Base-by-base conservation (phyloP, 1,140 invertebrate species). In the Drosophila oshimai region DNA sequence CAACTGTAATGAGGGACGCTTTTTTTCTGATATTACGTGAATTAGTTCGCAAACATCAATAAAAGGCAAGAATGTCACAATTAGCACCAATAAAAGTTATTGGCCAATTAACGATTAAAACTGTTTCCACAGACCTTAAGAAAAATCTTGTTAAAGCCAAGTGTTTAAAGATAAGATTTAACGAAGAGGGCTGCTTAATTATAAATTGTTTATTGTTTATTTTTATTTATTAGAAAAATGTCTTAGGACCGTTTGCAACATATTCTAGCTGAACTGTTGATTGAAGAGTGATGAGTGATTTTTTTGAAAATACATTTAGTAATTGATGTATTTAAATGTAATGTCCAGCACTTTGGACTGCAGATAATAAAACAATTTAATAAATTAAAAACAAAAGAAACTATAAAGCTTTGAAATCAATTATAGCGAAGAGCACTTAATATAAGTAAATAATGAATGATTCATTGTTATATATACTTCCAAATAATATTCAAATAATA, bases 1-100 rank as follows among this genome's bases (percentile, higher is more conserved):
- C 22, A 54, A 36, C 29, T 24, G 26, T 33, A 34, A 36, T 54
- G 49, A 36, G 55, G 55, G 31, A 20, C 31, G 55, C 55, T 55
- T 58, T 58, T 46, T 50, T 58, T 58, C 54, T 57, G 46, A 18
- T 54, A 58, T 58, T 57, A 57, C 54, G 54, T 57, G 54, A 57
- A 57, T 26, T 53, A 58, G 54, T 54, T 26, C 15, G 46, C 54
- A 22, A 33, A 24, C 29, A 15, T n/a, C 47, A 58, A 54, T 54
- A 58, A 54, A 58, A 26, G 54, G 47, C 47, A 54, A 54, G 54
- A 58, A 58, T 58, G 47, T 58, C 53, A 57, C 53, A 57, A 57
- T 57, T 53, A 33, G 46, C 46, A 36, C 47, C 54, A 53, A 58
- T 58, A 58, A 58, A 58, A 34, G n/a, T 55, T 37, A 58, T 58